Evolutionary conservation across 2,797 vertebrate species (phyloP).

Genomic region (Chiroxiphia lanceolata): DNA sequence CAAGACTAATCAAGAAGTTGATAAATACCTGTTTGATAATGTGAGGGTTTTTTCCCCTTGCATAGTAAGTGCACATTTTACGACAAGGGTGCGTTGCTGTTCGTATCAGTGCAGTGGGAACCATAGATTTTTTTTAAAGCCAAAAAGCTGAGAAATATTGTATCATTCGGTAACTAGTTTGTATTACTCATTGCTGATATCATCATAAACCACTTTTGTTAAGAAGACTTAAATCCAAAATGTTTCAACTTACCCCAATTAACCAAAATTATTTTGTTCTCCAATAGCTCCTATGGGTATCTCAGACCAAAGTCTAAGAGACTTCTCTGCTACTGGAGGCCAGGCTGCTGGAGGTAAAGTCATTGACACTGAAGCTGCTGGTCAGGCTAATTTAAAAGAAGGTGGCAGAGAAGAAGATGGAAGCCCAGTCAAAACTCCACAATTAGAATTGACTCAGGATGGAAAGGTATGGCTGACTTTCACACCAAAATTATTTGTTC

Average conservation of each 20-base stretch:
- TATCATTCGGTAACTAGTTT: neutral
- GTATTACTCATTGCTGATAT: neutral
- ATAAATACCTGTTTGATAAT: neutral
- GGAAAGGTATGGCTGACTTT: slow-evolving; percentile 81
- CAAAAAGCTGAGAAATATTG: neutral
- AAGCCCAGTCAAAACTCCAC: slow-evolving; percentile 62
- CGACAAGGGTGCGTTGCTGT: neutral
- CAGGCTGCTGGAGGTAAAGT: slow-evolving; percentile 58
- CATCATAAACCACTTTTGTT: neutral
- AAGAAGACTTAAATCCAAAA: neutral
- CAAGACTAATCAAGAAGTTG: neutral
- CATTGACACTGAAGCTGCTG: slow-evolving; percentile 45
- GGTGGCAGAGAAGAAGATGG: slow-evolving; percentile 68
- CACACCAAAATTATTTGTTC: neutral
- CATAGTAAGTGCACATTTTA: neutral
- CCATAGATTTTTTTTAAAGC: neutral
- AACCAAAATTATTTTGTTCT: neutral
- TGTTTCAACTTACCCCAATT: neutral
- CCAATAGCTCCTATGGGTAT: slow-evolving; percentile 77
- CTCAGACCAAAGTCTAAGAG: slow-evolving; percentile 74
- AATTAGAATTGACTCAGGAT: slow-evolving; percentile 75
- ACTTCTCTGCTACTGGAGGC: slow-evolving; percentile 35
- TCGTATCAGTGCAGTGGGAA: neutral
- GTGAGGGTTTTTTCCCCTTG: neutral
- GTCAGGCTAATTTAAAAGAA: slow-evolving; percentile 56